Percentiles rank a stretch among this genome's conserved stretches.
These are phyloP conservation scores for Thalpophila matura DNA, from an alignment of 2,888 invertebrate species.

Conservation along the genomic window DNA sequence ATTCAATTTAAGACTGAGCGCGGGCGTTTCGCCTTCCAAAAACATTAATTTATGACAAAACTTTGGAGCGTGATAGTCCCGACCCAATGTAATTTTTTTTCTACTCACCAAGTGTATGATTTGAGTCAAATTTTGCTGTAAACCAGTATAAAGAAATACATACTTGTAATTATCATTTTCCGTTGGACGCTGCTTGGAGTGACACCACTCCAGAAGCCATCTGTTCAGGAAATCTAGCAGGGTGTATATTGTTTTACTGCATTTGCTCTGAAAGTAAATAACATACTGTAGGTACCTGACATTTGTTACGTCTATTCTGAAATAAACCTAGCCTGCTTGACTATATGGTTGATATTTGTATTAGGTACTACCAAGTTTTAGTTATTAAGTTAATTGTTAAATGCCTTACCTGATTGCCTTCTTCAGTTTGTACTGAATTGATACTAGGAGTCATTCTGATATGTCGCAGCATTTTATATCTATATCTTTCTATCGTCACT, in stretches of 20 bases:
- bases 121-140: background rate
- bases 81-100: too few species aligned
- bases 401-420: conserved; percentile 83
- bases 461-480: conserved; percentile 83
- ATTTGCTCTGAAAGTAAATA: conserved; percentile 87
- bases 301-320: background rate
- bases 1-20: too few species aligned
- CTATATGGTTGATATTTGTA: background rate
- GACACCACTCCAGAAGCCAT: conserved; percentile 93
- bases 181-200: conserved; percentile 80
- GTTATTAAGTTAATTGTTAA: too few species aligned
- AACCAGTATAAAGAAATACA: conserved; percentile 45
- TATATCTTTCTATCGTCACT: conserved; percentile 71
- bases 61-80: too few species aligned
- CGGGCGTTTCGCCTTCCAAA: too few species aligned
- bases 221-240: conserved; percentile 94
- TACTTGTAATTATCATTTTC: conserved; percentile 87
- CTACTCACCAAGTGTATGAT: too few species aligned
- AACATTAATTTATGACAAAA: too few species aligned
- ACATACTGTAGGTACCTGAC: background rate
- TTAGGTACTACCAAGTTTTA: too few species aligned
- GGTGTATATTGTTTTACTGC: conserved; percentile 93
- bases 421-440: conserved; percentile 82
- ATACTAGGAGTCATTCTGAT: conserved; percentile 85
- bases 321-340: background rate